These are phyloP conservation scores for Apeltes quadracus DNA, from an alignment of 2,113 vertebrate genomes.

Conservation along the genomic window DNA sequence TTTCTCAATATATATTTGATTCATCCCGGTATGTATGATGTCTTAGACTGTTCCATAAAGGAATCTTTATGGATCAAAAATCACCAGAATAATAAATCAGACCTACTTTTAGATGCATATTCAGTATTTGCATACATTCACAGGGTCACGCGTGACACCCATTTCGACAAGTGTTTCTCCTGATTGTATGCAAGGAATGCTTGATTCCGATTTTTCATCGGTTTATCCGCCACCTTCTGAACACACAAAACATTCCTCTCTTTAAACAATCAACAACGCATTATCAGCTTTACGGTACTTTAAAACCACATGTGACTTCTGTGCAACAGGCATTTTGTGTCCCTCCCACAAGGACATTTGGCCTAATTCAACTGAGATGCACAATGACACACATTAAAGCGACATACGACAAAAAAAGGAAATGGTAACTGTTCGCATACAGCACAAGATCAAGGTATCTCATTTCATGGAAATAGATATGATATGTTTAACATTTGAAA, in stretches of 20 bases:
- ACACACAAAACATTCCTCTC: constrained; percentile 11
- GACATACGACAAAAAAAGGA: constrained; percentile 8
- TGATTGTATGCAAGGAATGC: constrained; percentile 86
- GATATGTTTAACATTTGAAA: constrained; percentile 19
- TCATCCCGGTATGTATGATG: constrained; percentile 77
- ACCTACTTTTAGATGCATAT: constrained; percentile 81
- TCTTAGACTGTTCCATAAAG: constrained; percentile 72
- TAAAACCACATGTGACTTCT: constrained; percentile 2
- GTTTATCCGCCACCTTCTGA: constrained; percentile 9
- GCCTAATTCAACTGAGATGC: constrained; percentile 37
- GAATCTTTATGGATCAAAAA: constrained; percentile 76
- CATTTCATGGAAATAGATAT: constrained; percentile 17
- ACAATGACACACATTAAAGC: constrained; percentile 17
- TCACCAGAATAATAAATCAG: constrained; percentile 87
- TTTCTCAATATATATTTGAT: constrained; percentile 73
- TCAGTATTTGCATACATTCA: constrained; percentile 97
- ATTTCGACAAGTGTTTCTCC: constrained; percentile 63
- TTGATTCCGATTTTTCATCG: constrained; percentile 67
- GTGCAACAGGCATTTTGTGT: constrained; percentile 20
- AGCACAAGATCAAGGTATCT: constrained; percentile 43
- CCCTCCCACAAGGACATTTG: constrained; percentile 20
- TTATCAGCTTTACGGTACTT: constrained; percentile 19
- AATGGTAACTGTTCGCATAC: constrained; percentile 29
- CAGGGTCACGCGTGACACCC: constrained; percentile 84
- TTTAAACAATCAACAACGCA: constrained; percentile 10